Percentiles rank a stretch among this genome's conserved stretches.
Evolutionary conservation across 2,888 invertebrate genomes (phyloP).

Genomic region (Melikaiella ostensackeni): DNA sequence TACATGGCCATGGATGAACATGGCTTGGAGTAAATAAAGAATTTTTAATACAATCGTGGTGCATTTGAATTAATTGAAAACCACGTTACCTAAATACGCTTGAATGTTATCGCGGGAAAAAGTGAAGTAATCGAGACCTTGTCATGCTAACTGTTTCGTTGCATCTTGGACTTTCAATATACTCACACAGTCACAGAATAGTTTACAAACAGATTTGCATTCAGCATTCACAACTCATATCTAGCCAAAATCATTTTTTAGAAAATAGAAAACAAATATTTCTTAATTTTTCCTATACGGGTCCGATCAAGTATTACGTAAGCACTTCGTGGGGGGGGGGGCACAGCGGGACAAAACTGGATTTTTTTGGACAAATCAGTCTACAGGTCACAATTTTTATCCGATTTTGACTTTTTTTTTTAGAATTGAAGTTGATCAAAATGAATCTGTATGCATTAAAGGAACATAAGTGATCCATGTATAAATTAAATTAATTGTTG

Average conservation of each 20-base stretch:
- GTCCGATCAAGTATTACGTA: no score
- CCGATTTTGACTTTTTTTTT: no score
- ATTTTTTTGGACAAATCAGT: no score
- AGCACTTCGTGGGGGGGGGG: no score
- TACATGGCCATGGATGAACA: not conserved
- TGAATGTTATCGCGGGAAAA: conserved; percentile 55
- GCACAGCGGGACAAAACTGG: no score
- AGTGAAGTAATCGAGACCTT: conserved; percentile 54
- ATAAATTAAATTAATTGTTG: no score
- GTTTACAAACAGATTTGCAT: not conserved
- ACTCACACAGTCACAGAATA: not conserved
- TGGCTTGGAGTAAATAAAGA: not conserved
- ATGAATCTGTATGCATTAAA: no score
- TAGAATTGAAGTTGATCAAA: no score
- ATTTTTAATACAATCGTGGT: not conserved
- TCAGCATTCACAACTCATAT: not conserved
- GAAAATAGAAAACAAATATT: not conserved
- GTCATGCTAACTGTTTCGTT: conserved; percentile 52
- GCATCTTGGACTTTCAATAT: not conserved
- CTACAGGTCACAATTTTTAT: no score
- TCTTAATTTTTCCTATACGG: no score
- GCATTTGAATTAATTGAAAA: conserved; percentile 40
- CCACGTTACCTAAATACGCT: conserved; percentile 53
- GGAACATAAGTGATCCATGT: no score
- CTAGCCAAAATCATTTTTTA: not conserved